Base-by-base conservation (phyloP, 2,888 invertebrate genomes). In the Theristus sp. region DNA sequence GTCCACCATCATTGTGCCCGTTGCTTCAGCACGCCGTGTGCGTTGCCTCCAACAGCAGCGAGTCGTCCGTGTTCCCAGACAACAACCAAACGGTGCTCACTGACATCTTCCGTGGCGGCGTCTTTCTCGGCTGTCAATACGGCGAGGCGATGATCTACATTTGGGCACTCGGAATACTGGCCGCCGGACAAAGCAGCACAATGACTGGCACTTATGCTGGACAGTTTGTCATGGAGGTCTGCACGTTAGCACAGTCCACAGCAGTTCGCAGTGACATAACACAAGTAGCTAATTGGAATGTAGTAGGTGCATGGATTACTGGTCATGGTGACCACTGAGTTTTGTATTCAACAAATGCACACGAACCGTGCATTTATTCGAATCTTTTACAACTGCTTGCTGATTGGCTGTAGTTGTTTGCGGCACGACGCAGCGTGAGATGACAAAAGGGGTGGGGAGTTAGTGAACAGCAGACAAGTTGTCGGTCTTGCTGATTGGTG, bases 151-250 rank as follows among this genome's bases (percentile, higher is more conserved):
- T 78, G 2, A 71, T 79, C 71, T 78, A 78, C 68, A 75, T 80
- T 30, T 80, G 80, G 80, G 80, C 77, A 1, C 72, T 80, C n/a
- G 80, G 80, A 46, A 78, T 80, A 52, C 68, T 79, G 49, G 79
- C 78, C 26, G 77, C 79, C 13, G 79, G 79, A 20, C 78, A 79
- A 66, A 76, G 76, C 62, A 78, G 79, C 6, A 80, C 79, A 1
- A 80, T 80, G 78, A 79, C 79, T 22, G 78, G 79, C 29, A 80
- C 80, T 1, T 80, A 80, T 67, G 75, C 79, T 22, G 80, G 80
- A 46, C 80, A 80, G 69, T 80, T 79, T 71, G 79, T 75, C 0
- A 80, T 80, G 80, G 78, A 80, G 71, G 78, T 65, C 28, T 46
- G 10, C 46, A n/a, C n/a, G n/a, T n/a, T n/a, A n/a, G n/a, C n/a